Conservation (phyloP, 2,797 vertebrate species). For the Podargus strigoides region DNA sequence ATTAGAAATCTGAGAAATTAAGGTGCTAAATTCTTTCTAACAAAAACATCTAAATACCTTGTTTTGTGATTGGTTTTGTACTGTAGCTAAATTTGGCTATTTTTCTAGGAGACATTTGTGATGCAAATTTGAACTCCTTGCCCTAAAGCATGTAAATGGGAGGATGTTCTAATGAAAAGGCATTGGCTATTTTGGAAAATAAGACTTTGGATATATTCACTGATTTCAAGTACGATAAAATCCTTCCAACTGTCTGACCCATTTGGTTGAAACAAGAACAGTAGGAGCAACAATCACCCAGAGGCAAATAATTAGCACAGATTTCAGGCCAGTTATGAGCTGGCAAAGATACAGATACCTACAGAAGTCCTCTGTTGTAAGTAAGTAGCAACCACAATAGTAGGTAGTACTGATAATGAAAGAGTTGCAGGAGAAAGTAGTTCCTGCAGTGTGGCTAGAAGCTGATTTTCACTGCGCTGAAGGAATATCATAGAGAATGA, state of each 20-base stretch:
- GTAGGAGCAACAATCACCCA: background rate
- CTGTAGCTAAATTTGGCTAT: background rate
- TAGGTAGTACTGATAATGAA: background rate
- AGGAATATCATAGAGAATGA: background rate
- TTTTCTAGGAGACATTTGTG: background rate
- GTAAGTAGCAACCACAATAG: background rate
- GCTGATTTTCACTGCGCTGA: background rate
- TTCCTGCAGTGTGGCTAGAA: background rate
- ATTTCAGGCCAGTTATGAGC: background rate
- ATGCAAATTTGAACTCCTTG: background rate
- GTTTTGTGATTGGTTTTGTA: background rate
- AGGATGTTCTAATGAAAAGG: background rate
- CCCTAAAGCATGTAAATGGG: background rate
- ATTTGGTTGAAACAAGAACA: background rate
- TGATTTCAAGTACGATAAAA: background rate
- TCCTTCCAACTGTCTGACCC: background rate
- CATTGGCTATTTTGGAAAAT: background rate
- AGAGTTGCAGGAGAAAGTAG: background rate
- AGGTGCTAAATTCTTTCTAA: background rate
- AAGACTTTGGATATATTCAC: background rate
- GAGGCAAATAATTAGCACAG: conserved; percentile 34
- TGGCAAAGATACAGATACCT: conserved; percentile 23
- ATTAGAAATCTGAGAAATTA: background rate
- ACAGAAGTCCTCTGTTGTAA: background rate
- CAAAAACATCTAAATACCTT: background rate